Base-by-base conservation (phyloP, 1,140 invertebrate genomes). In the Drosophila arawakana region DNA sequence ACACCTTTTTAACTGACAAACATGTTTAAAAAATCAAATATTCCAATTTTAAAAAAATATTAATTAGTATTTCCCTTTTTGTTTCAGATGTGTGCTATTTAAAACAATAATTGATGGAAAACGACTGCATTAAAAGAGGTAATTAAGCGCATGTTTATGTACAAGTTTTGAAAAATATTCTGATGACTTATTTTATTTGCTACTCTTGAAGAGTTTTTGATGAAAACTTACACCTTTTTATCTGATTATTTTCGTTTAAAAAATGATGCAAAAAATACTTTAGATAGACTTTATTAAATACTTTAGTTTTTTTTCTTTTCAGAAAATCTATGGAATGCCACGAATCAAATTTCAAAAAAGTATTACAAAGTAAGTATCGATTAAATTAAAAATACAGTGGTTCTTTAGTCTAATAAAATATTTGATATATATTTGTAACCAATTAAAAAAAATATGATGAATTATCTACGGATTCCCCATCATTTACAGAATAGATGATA, bases 171-270 rank as follows among this genome's bases (percentile, higher is more conserved):
- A 39, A 39, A 8, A 39, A 0, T 9, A 34, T 67, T 11, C 11
- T 41, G 52, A 43, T 73, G 71, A 61, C 66, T 34, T 30, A 65
- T 10, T 44, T 58, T 73, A 74, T 74, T 74, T 74, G 72, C 72
- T 74, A 74, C 65, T 69, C 65, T 74, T 74, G 72, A 74, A 60
- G 8, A n/a, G 57, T 25, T 10, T 10, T 15, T 74, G 72, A 61
- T 61, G 65, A 74, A 47, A 61, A 0, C 13, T 34, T 43, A 7
- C 72, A 69, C 57, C 49, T 61, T 47, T 34, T n/a, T 3, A 59
- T 49, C 73, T 75, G 73, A 75, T 25, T 3, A 34, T 25, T 11
- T 41, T 10, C 15, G 8, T 41, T 60, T 3, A 25, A 25, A 25
- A 25, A 25, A 25, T 3, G 9, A 43, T 43, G 10, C 5, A 9